A percentile compares a stretch with the other conserved stretches of the same genome.
These are phyloP conservation scores for Hyperopisus bebe DNA, from an alignment of 2,113 vertebrate genomes.

Conservation along the genomic window DNA sequence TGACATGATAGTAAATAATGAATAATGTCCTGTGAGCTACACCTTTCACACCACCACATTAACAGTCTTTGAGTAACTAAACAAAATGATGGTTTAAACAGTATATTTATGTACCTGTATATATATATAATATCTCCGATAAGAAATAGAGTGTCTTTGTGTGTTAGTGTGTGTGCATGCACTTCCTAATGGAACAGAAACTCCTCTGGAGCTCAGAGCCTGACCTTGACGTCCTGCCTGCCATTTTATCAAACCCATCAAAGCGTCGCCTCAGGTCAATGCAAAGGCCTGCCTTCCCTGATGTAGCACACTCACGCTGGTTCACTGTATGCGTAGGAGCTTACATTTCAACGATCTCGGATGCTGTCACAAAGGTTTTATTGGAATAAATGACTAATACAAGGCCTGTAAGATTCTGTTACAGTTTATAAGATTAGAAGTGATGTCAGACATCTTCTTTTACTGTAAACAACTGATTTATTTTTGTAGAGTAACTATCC, in stretches of 20 bases:
- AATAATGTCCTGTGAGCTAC: background rate
- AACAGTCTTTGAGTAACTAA: background rate
- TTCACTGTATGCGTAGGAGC: background rate
- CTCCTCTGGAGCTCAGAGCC: background rate
- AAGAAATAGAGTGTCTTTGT: background rate
- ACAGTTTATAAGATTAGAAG: background rate
- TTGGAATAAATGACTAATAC: slow-evolving; percentile 1
- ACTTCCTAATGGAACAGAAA: background rate
- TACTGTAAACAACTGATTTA: background rate
- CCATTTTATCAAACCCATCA: background rate
- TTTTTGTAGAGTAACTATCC: background rate
- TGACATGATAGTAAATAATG: background rate
- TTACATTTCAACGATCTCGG: background rate
- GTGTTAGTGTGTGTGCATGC: background rate
- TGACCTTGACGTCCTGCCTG: background rate
- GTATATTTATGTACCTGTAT: background rate
- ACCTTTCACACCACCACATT: background rate
- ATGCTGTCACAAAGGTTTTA: background rate
- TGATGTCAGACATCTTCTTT: background rate
- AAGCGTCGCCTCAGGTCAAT: background rate
- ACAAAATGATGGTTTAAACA: background rate
- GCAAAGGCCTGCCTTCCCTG: background rate
- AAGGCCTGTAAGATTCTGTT: background rate
- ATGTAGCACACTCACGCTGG: background rate
- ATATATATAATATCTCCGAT: background rate